Conservation (phyloP, 2,888 invertebrate species). For the Melipona beecheii region DNA sequence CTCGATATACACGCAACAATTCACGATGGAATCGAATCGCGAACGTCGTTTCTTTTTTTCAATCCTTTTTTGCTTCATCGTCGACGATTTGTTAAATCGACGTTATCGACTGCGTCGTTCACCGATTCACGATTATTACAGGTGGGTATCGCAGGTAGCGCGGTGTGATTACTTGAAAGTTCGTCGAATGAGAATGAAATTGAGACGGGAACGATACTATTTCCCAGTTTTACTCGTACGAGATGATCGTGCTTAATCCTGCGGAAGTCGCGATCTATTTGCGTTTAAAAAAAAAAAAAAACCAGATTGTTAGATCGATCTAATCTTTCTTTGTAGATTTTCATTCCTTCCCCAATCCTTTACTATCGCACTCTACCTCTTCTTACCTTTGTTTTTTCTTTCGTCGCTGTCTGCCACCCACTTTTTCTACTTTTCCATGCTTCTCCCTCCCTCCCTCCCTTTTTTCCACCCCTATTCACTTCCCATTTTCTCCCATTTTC, state of each 20-base stretch:
- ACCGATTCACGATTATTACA: not conserved
- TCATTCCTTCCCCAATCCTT: not conserved
- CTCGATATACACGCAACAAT: not conserved
- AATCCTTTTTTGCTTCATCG: not conserved
- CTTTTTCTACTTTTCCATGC: not conserved
- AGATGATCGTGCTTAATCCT: slow-evolving; percentile 7
- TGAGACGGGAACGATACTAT: not conserved
- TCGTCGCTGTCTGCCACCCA: rapidly evolving
- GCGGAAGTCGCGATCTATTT: not conserved
- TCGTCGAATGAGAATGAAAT: not conserved
- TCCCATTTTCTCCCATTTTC: not conserved
- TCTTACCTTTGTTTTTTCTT: not conserved
- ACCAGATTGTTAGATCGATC: not conserved
- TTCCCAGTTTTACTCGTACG: slow-evolving; percentile 15
- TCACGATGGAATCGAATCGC: not conserved
- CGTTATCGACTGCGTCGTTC: not conserved
- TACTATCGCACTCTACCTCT: not conserved
- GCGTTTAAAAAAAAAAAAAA: not conserved
- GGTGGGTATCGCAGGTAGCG: not conserved
- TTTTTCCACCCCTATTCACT: not conserved
- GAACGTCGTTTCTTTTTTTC: not conserved
- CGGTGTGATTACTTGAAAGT: not conserved
- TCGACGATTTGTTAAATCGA: not conserved
- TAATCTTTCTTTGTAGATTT: not conserved
- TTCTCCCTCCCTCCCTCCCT: not conserved